A percentile compares a stretch with the other conserved stretches of the same genome.
These are phyloP conservation scores for Parasteatoda tepidariorum DNA, from an alignment of 1,140 invertebrate genomes.

Conservation along the genomic window DNA sequence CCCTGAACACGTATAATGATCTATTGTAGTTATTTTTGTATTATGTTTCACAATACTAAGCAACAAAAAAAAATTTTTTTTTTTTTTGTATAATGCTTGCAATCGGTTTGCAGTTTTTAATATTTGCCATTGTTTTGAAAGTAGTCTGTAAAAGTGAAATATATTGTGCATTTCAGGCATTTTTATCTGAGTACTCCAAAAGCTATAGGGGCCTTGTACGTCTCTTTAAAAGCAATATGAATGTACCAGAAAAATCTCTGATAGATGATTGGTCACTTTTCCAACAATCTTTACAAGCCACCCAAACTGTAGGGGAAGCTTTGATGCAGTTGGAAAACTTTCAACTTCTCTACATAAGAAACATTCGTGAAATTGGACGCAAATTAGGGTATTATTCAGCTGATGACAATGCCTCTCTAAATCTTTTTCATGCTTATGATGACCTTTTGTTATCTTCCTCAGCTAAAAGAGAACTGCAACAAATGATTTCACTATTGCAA, in stretches of 20 bases:
- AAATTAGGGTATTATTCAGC: slow-evolving; percentile 43
- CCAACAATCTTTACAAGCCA: slow-evolving; percentile 68
- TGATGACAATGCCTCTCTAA: slow-evolving; percentile 61
- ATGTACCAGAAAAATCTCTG: background rate
- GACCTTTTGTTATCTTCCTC: slow-evolving; percentile 64
- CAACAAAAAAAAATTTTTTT: too few species aligned
- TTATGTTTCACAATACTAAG: too few species aligned
- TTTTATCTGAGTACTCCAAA: slow-evolving; percentile 27
- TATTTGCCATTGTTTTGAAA: too few species aligned
- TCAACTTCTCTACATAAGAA: background rate
- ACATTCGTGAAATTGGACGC: slow-evolving; percentile 12
- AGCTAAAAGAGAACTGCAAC: slow-evolving; percentile 29
- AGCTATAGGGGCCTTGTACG: slow-evolving; percentile 16
- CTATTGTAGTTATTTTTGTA: too few species aligned
- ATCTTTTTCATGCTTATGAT: slow-evolving; percentile 63
- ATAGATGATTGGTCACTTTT: slow-evolving; percentile 69
- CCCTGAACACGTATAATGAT: too few species aligned
- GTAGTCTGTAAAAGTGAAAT: too few species aligned
- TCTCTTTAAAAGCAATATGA: slow-evolving; percentile 1
- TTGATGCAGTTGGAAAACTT: slow-evolving; percentile 64
- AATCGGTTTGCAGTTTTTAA: too few species aligned
- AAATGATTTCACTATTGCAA: slow-evolving; percentile 67
- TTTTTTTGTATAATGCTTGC: too few species aligned
- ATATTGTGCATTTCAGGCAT: slow-evolving; percentile 19
- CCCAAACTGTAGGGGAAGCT: slow-evolving; percentile 69